Conservation (phyloP, 1,140 invertebrate genomes). For the Chelonus insularis region DNA sequence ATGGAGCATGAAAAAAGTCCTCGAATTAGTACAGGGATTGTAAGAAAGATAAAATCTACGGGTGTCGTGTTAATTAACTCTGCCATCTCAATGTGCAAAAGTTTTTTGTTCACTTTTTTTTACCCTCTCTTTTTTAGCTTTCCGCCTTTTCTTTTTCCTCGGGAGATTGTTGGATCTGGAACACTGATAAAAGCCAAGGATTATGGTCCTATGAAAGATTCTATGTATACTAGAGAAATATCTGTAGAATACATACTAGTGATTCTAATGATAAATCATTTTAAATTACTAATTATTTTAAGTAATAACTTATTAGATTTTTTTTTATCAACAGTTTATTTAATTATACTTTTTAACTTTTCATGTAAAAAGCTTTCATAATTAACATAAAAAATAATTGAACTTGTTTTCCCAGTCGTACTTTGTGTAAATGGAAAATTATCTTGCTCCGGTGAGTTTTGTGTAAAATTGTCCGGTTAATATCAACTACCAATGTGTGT, state of each 20-base stretch:
- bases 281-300: not conserved
- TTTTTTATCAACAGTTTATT: no score
- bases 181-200: slow-evolving; percentile 1
- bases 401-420: no score
- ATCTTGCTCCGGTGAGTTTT: no score
- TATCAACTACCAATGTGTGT: no score
- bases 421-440: no score
- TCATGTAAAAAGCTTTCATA: no score
- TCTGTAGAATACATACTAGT: not conserved
- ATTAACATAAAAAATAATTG: no score
- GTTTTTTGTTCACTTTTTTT: not conserved
- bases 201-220: not conserved
- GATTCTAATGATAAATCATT: not conserved
- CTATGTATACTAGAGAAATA: not conserved
- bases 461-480: no score
- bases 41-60: not conserved
- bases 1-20: not conserved
- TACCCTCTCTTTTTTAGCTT: not conserved
- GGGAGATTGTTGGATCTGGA: not conserved
- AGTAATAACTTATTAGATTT: not conserved
- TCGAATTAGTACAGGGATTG: not conserved
- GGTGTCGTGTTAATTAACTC: slow-evolving; percentile 9
- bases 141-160: not conserved
- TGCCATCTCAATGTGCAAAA: not conserved
- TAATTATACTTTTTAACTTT: no score